A percentile compares a stretch with the other conserved stretches of the same genome.
These are phyloP conservation scores for Episyrphus balteatus DNA, from an alignment of 1,140 invertebrate genomes.

Conservation along the genomic window DNA sequence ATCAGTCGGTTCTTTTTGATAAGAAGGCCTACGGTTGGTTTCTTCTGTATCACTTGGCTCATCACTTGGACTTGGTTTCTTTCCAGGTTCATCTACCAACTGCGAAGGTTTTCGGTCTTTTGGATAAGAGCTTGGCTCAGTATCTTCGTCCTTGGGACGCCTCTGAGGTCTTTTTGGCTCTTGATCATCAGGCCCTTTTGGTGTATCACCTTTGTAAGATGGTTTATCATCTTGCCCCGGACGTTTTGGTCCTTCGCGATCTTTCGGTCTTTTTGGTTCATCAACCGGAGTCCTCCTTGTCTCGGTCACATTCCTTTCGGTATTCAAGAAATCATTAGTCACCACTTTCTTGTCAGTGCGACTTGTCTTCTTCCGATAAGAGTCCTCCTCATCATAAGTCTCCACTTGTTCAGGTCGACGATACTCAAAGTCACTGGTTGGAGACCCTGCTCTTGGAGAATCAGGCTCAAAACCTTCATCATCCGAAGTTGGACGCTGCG, in stretches of 20 bases:
- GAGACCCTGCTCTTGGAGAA: conserved; percentile 12
- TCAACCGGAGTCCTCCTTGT: background rate
- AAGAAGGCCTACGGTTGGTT: conserved; percentile 22
- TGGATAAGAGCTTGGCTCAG: too few species aligned
- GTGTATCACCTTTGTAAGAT: background rate
- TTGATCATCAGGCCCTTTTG: background rate
- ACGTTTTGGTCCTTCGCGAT: background rate
- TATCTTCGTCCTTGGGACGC: too few species aligned
- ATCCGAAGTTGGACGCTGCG: background rate
- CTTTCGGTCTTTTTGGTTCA: background rate
- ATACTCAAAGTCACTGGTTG: too few species aligned
- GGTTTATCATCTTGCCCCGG: background rate
- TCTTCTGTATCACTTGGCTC: conserved; percentile 9
- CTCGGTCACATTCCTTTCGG: too few species aligned
- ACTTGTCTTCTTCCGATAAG: too few species aligned
- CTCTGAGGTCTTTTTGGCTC: background rate
- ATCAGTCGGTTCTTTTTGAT: conserved; percentile 15
- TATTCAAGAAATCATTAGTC: too few species aligned
- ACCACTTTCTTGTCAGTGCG: too few species aligned
- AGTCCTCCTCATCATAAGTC: too few species aligned
- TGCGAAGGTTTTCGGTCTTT: too few species aligned
- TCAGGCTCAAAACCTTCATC: conserved; percentile 16
- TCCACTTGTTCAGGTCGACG: too few species aligned
- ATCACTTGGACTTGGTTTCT: background rate
- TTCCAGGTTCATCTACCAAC: too few species aligned